Evolutionary conservation across 2,113 vertebrate species (phyloP).

Genomic region (Mohoua ochrocephala): DNA sequence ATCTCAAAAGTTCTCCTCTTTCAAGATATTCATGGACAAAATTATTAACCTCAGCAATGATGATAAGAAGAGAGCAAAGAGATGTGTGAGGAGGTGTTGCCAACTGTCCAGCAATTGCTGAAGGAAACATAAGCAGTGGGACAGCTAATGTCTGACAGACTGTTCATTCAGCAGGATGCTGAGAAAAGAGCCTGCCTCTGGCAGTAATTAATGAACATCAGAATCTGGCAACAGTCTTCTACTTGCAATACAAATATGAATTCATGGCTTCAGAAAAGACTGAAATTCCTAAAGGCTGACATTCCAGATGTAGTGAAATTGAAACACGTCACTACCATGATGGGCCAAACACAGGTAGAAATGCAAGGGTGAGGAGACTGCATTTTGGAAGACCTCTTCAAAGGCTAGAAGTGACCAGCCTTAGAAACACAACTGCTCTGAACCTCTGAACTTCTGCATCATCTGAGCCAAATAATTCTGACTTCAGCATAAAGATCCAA

Average conservation of each 20-base stretch:
- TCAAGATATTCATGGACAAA: neutral
- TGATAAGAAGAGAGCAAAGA: neutral
- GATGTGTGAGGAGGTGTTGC: neutral
- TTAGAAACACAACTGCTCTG: neutral
- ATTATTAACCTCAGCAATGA: neutral
- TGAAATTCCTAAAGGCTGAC: neutral
- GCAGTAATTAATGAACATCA: neutral
- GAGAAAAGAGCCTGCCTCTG: neutral
- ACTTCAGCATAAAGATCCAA: neutral
- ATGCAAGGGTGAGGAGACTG: neutral
- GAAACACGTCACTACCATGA: neutral
- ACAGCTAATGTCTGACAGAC: neutral
- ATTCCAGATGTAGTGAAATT: neutral
- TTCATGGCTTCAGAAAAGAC: neutral
- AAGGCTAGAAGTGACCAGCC: neutral
- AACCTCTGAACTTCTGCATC: neutral
- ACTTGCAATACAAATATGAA: neutral
- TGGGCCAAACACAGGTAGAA: neutral
- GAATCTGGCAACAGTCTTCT: neutral
- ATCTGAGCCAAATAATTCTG: neutral
- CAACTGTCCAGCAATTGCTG: neutral
- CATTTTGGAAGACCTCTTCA: neutral
- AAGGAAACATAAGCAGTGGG: neutral
- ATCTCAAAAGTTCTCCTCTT: neutral
- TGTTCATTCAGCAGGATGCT: neutral